Evolutionary conservation across 2,888 invertebrate species (phyloP).

Genomic region (Dendrolimus houi): DNA sequence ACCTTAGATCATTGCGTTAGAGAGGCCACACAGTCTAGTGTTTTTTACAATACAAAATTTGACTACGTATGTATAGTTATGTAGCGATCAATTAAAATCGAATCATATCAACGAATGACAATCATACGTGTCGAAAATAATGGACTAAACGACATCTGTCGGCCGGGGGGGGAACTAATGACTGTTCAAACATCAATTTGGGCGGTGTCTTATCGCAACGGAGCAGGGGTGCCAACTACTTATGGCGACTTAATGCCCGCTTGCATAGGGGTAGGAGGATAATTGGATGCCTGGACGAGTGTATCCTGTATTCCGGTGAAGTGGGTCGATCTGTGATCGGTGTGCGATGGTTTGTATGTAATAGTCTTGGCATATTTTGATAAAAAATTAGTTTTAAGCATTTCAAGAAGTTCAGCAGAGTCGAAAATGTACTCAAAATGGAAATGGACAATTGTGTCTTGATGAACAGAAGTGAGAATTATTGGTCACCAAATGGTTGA

Average conservation of each 20-base stretch:
- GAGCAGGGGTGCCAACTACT: constrained; percentile 48
- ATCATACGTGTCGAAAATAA: constrained; percentile 69
- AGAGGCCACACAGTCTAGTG: too few species aligned
- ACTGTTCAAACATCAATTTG: constrained; percentile 72
- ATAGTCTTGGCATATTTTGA: constrained; percentile 1
- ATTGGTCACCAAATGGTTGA: too few species aligned
- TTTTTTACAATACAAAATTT: too few species aligned
- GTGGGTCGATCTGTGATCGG: neutral
- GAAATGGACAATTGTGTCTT: too few species aligned
- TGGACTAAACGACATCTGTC: constrained; percentile 68
- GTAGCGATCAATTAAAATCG: constrained; percentile 19
- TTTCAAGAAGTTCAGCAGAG: neutral
- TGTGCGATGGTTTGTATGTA: neutral
- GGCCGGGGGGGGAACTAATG: constrained; percentile 59
- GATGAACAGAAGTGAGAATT: too few species aligned
- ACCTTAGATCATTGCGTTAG: too few species aligned
- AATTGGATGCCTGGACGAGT: constrained; percentile 31
- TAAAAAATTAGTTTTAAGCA: neutral
- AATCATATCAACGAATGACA: constrained; percentile 55
- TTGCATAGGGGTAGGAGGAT: constrained; percentile 35
- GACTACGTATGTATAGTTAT: too few species aligned
- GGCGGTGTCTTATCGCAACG: constrained; percentile 53
- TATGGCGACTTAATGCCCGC: constrained; percentile 19
- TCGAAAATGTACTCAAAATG: too few species aligned
- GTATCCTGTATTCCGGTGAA: constrained; percentile 2